Percentiles rank a stretch among this genome's conserved stretches.
phyloP scores from a whole-genome alignment of 2,797 vertebrate genomes.

The Esox masquinongy region DNA sequence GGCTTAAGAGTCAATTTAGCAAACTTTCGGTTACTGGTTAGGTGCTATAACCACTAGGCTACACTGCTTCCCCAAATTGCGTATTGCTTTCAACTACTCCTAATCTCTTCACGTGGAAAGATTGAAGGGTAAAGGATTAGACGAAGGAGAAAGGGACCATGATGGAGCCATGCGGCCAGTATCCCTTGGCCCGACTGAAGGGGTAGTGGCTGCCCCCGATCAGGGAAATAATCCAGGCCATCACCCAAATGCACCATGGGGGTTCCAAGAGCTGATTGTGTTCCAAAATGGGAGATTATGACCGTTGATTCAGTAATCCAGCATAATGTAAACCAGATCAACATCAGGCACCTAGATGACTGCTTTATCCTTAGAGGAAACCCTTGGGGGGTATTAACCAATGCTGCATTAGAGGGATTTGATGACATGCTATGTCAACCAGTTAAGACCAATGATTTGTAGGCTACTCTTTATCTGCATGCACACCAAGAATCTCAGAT shows the following conservation, averaged over 20 bases:
- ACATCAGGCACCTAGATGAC: conserved; percentile 25
- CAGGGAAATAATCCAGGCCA: conserved; percentile 59
- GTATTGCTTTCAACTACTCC: not conserved
- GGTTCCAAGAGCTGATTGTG: conserved; percentile 42
- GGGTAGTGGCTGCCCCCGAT: conserved; percentile 39
- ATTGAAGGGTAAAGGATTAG: not conserved
- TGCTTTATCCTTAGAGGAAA: not conserved
- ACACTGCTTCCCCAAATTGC: no score
- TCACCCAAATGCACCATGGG: conserved; percentile 45
- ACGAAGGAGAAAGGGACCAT: conserved; percentile 18
- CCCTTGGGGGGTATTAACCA: conserved; percentile 25
- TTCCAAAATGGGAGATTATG: conserved; percentile 59
- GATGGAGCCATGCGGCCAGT: conserved; percentile 36
- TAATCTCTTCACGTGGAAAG: not conserved
- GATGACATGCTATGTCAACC: conserved; percentile 34
- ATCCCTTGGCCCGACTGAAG: conserved; percentile 26
- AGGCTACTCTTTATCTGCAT: not conserved
- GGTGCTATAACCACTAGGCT: no score
- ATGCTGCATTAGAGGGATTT: conserved; percentile 42
- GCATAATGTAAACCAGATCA: conserved; percentile 33
- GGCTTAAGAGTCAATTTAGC: no score
- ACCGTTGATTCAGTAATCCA: conserved; percentile 54
- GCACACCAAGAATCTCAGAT: not conserved
- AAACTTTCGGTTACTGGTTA: no score
- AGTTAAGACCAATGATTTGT: not conserved